These are phyloP conservation scores for Acrossocheilus wenchowensis DNA, from an alignment of 2,797 vertebrate species.

Conservation along the genomic window DNA sequence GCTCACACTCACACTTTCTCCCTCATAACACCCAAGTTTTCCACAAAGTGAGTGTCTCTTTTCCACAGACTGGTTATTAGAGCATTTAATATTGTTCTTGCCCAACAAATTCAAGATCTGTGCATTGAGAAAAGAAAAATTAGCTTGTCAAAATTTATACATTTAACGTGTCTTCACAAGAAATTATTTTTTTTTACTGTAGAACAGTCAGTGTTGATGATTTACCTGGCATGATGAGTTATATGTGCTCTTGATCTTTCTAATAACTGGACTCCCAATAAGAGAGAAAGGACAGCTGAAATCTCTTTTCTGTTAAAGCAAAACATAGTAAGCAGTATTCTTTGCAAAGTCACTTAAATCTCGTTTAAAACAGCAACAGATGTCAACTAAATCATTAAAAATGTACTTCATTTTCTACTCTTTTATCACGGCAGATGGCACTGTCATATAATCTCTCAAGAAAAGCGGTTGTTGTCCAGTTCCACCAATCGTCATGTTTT, in stretches of 20 bases:
- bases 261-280: slow-evolving; percentile 73
- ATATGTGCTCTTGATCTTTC: slow-evolving; percentile 60
- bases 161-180: not conserved
- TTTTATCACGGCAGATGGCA: slow-evolving; percentile 3
- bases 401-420: slow-evolving; percentile 64
- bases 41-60: slow-evolving; percentile 49
- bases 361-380: not conserved
- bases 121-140: not conserved
- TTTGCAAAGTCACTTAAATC: not conserved
- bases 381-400: slow-evolving; percentile 20
- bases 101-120: slow-evolving; percentile 32
- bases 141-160: not conserved
- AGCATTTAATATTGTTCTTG: not conserved
- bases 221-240: slow-evolving; percentile 63
- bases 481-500: slow-evolving; percentile 78
- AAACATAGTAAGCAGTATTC: not conserved
- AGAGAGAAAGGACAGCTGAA: slow-evolving; percentile 67
- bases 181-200: not conserved
- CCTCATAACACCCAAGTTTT: slow-evolving; percentile 53
- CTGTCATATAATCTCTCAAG: slow-evolving; percentile 69
- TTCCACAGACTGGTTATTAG: not conserved
- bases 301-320: slow-evolving; percentile 58
- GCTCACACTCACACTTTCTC: slow-evolving; percentile 45
- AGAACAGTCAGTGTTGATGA: not conserved
- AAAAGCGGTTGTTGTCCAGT: slow-evolving; percentile 73